Conservation (phyloP, 2,888 invertebrate genomes). For the Clanis bilineata region DNA sequence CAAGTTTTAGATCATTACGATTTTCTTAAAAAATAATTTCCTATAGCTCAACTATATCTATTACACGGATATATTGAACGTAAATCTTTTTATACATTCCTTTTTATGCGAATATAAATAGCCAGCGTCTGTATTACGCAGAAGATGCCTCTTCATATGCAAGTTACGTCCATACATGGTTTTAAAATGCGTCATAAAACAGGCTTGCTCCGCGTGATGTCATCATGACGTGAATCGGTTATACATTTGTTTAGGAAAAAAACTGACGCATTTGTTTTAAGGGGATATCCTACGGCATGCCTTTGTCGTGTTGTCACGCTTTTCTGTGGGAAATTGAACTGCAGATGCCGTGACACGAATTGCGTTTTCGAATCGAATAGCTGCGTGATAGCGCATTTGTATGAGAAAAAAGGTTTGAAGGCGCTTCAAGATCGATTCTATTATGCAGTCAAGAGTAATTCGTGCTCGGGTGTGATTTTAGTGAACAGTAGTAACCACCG, state of each 20-base stretch:
- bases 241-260: conserved; percentile 15
- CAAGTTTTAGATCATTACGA: not conserved
- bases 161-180: conserved; percentile 17
- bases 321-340: not conserved
- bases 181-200: conserved; percentile 34
- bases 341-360: not conserved
- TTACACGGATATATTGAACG: not conserved
- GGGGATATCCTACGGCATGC: conserved; percentile 16
- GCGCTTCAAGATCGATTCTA: too few species aligned
- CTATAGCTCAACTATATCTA: not conserved
- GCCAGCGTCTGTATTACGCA: conserved; percentile 3
- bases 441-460: too few species aligned
- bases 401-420: too few species aligned
- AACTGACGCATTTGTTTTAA: conserved; percentile 6
- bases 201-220: conserved; percentile 33
- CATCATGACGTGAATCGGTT: conserved; percentile 36
- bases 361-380: too few species aligned
- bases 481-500: not conserved
- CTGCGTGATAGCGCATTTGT: too few species aligned
- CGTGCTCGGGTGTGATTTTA: not conserved
- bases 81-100: not conserved
- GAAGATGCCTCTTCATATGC: conserved; percentile 14
- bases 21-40: not conserved
- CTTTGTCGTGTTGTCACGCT: conserved; percentile 13
- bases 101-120: conserved; percentile 19